Base-by-base conservation (phyloP, 2,888 invertebrate genomes). In the Ferdinandea cuprea region DNA sequence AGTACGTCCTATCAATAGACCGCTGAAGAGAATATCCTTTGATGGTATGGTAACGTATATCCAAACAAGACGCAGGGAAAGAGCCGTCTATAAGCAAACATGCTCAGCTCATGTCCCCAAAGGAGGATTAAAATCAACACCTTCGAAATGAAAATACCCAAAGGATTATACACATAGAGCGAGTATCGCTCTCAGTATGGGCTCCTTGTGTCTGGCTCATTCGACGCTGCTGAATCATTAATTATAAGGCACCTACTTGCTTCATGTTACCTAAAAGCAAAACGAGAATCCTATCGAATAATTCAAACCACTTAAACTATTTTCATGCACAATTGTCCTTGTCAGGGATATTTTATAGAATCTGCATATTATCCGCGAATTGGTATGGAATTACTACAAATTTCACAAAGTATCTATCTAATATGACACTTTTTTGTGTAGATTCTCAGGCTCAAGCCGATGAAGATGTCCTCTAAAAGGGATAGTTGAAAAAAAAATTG, bases 111-210 rank as follows among this genome's bases (percentile, higher is more conserved):
- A n/a, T n/a, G n/a, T n/a, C n/a, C 59, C 59, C 30, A 15, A 54
- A 54, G 46, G 59, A 40, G 72, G 66, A 66, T 68, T 79, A 68
- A 46, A 54, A 66, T 32, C 66, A 72, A 61, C 66, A 72, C 72
- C 72, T 79, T 66, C 72, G n/a, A 59, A 30, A 58, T 46, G 44
- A 46, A 79, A 72, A 79, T 66, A 79, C 52, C 44, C 50, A 19
- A 35, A 69, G 48, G 48, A 50, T 30, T 69, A 48, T 40, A 25
- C 6, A 69, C 48, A 37, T 4, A 54, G 25, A 7, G 28, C 7
- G n/a, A 13, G 28, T 44, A 44, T 44, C n/a, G 40, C 48, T 25
- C 35, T 44, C 17, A 19, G n/a, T 13, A 13, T n/a, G 0, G 8
- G 15, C 32, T 6, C 4, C 15, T 15, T 13, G 3, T 54, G 19